A percentile compares a stretch with the other conserved stretches of the same genome.
Evolutionary conservation across 2,888 invertebrate genomes (phyloP).

Genomic region (Parnassius smintheus): DNA sequence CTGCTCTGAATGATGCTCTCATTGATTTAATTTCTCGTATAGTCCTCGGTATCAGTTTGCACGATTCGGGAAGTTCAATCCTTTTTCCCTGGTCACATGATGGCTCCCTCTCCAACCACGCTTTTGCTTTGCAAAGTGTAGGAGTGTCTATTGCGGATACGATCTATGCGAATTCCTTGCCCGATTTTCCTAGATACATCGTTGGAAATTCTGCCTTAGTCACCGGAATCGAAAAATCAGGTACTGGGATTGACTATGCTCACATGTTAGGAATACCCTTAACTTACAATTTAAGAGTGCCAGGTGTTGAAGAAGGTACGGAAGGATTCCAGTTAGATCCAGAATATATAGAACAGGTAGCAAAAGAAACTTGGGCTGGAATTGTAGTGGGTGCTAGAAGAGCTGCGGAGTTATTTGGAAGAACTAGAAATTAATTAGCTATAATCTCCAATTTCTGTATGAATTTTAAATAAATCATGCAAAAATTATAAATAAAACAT

Average conservation of each 20-base stretch:
- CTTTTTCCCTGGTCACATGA: conserved; percentile 86
- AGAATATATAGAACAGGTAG: conserved; percentile 76
- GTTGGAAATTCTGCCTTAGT: conserved; percentile 77
- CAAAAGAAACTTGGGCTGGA: conserved; percentile 82
- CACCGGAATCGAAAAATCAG: conserved; percentile 79
- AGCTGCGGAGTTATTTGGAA: conserved; percentile 44
- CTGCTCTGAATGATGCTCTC: conserved; percentile 81
- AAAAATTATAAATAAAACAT: too few relatives aligned
- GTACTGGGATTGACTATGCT: conserved; percentile 85
- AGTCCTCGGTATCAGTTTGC: conserved; percentile 86
- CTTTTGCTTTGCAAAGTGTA: conserved; percentile 64
- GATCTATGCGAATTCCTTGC: conserved; percentile 52
- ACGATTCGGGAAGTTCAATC: conserved; percentile 86
- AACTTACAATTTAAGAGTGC: conserved; percentile 84
- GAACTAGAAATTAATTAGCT: neutral
- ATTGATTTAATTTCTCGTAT: conserved; percentile 67
- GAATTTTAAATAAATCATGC: too few relatives aligned
- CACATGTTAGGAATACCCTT: conserved; percentile 79
- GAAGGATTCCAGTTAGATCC: conserved; percentile 81
- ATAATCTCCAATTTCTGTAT: too few relatives aligned
- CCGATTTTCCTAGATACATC: conserved; percentile 64
- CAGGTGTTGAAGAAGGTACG: conserved; percentile 66
- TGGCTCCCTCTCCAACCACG: conserved; percentile 69
- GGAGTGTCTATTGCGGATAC: conserved; percentile 64
- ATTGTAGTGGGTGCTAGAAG: conserved; percentile 70